A percentile compares a stretch with the other conserved stretches of the same genome.
Evolutionary conservation across 1,140 invertebrate genomes (phyloP).

Genomic region (Temnothorax longispinosus): DNA sequence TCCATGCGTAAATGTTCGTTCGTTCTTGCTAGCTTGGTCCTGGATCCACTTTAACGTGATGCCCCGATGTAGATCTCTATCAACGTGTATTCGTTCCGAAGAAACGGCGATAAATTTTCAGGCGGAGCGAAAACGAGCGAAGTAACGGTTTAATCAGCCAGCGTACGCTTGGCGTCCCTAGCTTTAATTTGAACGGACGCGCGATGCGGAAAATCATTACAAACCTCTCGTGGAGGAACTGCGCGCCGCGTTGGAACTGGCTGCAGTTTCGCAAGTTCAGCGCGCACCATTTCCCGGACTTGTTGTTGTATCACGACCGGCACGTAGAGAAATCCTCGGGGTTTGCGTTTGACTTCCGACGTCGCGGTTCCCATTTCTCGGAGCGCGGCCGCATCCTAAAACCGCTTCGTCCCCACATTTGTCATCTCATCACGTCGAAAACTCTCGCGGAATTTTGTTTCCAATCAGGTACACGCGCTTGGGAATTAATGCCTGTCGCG

Average conservation of each 20-base stretch:
- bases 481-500: slow-evolving; percentile 5
- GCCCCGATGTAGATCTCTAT: neutral
- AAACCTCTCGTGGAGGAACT: neutral
- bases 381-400: slow-evolving; percentile 19
- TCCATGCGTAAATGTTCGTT: neutral
- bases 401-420: slow-evolving; percentile 18
- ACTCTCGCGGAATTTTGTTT: slow-evolving; percentile 47
- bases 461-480: neutral
- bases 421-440: slow-evolving; percentile 42
- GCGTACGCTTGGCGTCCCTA: neutral
- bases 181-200: slow-evolving; percentile 26
- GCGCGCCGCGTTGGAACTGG: slow-evolving; percentile 24
- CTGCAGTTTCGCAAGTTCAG: slow-evolving; percentile 33
- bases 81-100: neutral
- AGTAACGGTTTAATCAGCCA: neutral
- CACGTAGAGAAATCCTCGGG: slow-evolving; percentile 27
- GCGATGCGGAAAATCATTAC: slow-evolving; percentile 45
- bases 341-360: slow-evolving; percentile 33
- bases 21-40: neutral
- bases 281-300: neutral
- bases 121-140: neutral
- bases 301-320: slow-evolving; percentile 17
- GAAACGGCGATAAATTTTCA: neutral
- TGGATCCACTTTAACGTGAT: neutral
- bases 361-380: slow-evolving; percentile 29